Base-by-base conservation (phyloP, 2,797 vertebrate species). In the Molossus alvarezi region DNA sequence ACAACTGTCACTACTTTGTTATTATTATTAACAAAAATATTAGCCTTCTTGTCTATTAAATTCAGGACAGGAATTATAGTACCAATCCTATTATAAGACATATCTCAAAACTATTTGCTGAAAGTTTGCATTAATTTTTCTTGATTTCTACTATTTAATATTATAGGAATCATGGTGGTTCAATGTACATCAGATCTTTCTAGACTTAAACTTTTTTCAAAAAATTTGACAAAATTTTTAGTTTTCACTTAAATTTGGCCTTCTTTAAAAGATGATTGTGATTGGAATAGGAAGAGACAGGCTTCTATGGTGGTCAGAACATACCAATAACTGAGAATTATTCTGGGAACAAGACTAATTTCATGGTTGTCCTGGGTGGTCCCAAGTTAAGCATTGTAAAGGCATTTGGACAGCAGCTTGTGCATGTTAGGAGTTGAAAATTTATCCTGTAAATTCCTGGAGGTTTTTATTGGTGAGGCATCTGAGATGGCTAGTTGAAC, bases 121-220 rank as follows among this genome's bases (percentile, higher is more conserved):
- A 83, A 65, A 76, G 18, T 89, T 89, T 58, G 3, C 25, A 27
- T 29, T 82, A 65, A n/a, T n/a, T 89, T 17, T 81, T 29, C 23
- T 69, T 82, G 20, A 14, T 55, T 73, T 83, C 41, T 6, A n/a
- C 37, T 81, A 72, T 91, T 84, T 80, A 53, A 62, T 57, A 10
- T 67, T 55, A 45, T 77, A 73, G 29, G 81, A 88, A 85, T 84
- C 15, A 21, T 57, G 17, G 37, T 29, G n/a, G n/a, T 71, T 83
- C 45, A 60, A 15, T 25, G 6, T 23, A 1, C 37, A 76, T 81
- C 25, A 57, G 29, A 25, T 65, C 53, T 90, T 62, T 9, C 9
- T 72, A 81, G 27, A 27, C 27, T 88, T 87, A 48, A 87, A 87
- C 23, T 75, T 97, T 84, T 97, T 84, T 67, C 41, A 29, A 69